phyloP scores from a whole-genome alignment of 2,113 vertebrate genomes.

The Lophura nycthemera region DNA sequence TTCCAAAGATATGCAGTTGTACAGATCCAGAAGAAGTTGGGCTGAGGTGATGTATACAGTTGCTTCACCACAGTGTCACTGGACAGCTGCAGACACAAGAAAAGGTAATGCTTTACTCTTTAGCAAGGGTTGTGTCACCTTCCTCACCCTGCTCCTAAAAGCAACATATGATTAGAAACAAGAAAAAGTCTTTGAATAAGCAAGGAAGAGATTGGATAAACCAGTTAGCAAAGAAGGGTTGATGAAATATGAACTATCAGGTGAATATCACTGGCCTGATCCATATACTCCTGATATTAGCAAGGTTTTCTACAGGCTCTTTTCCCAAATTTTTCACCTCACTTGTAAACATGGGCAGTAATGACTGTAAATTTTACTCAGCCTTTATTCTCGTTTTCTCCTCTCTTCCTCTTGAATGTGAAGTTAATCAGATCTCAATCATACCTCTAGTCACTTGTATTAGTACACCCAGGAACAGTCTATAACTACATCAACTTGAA shows the following conservation, averaged over 20 bases:
- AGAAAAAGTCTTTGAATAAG: not conserved
- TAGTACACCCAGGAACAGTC: not conserved
- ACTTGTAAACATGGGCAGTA: not conserved
- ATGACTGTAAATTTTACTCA: not conserved
- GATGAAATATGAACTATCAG: not conserved
- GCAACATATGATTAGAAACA: constrained; percentile 3
- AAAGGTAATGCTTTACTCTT: not conserved
- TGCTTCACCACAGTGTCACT: not conserved
- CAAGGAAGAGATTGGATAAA: not conserved
- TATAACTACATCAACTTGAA: not conserved
- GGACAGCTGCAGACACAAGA: not conserved
- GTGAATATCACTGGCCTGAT: not conserved
- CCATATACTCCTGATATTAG: not conserved
- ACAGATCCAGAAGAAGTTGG: not conserved
- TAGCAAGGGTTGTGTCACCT: not conserved
- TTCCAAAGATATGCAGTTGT: not conserved
- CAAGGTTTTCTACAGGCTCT: not conserved
- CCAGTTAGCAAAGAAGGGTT: not conserved
- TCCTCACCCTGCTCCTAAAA: not conserved
- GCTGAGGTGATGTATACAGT: not conserved
- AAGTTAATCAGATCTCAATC: not conserved
- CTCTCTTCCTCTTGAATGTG: not conserved
- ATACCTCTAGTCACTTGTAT: not conserved
- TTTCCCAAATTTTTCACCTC: not conserved
- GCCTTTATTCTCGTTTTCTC: not conserved